Evolutionary conservation across 1,140 invertebrate genomes (phyloP).

Genomic region (Zaprionus camerounensis): DNA sequence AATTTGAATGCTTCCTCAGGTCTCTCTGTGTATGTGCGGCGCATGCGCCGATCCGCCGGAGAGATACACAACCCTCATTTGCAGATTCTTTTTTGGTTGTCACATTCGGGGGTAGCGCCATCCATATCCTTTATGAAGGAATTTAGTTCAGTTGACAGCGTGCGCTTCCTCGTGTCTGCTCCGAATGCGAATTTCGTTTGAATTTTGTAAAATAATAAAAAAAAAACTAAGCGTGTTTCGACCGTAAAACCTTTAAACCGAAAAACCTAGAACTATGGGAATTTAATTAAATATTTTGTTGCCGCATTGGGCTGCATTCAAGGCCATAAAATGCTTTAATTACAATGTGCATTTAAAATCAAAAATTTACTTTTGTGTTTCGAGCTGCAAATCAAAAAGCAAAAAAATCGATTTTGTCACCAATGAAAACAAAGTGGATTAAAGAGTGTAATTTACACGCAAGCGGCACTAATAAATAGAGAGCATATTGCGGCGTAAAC

Average conservation of each 20-base stretch:
- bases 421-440: constrained; percentile 77
- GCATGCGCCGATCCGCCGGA: constrained; percentile 18
- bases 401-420: constrained; percentile 74
- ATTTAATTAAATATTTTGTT: not conserved
- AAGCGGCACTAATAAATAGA: not conserved
- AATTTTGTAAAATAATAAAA: constrained; percentile 32
- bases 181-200: constrained; percentile 45
- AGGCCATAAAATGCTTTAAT: constrained; percentile 22
- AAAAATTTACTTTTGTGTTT: constrained; percentile 36
- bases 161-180: constrained; percentile 65
- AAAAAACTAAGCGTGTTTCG: constrained; percentile 22
- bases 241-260: constrained; percentile 17
- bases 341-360: constrained; percentile 22
- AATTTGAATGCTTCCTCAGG: constrained; percentile 25
- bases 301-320: constrained; percentile 11
- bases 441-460: constrained; percentile 27
- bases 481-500: not conserved
- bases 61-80: constrained; percentile 46
- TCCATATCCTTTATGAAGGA: constrained; percentile 65
- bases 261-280: not conserved
- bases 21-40: not conserved
- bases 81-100: not conserved
- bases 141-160: constrained; percentile 80
- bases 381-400: constrained; percentile 48
- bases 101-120: constrained; percentile 26